Percentiles rank a stretch among this genome's conserved stretches.
phyloP scores from a whole-genome alignment of 2,888 invertebrate genomes.

The Odontothrips loti region DNA sequence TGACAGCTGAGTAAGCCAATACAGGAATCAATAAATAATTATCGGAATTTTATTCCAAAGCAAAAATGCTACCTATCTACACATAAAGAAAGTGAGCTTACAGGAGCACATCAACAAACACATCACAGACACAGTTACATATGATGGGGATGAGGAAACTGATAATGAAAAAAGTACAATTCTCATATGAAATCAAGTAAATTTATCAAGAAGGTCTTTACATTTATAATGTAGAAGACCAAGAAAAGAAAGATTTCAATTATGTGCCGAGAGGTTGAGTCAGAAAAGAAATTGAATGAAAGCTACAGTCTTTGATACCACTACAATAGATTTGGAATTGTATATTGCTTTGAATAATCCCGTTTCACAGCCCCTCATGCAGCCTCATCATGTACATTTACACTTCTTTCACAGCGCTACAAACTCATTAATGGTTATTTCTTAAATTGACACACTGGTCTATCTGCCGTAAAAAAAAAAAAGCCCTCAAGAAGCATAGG shows the following conservation, averaged over 20 bases:
- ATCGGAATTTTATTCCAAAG: background rate
- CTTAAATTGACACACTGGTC: constrained; percentile 1
- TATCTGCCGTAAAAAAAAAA: background rate
- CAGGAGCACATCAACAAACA: constrained; percentile 19
- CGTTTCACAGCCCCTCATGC: constrained; percentile 18
- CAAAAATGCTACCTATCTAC: background rate
- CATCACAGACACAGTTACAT: constrained; percentile 8
- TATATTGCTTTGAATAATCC: background rate
- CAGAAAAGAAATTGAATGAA: background rate
- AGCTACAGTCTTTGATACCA: background rate
- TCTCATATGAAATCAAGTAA: background rate
- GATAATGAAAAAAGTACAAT: background rate
- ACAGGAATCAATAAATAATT: background rate
- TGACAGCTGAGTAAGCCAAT: background rate
- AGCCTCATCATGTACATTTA: constrained; percentile 9
- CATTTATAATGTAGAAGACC: background rate
- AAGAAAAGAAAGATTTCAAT: background rate
- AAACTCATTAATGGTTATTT: background rate
- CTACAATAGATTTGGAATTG: background rate
- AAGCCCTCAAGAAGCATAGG: background rate
- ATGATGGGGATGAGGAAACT: constrained; percentile 21
- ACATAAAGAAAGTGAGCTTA: background rate
- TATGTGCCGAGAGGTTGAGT: background rate
- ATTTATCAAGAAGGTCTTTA: background rate
- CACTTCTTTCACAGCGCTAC: constrained; percentile 6